phyloP scores from a whole-genome alignment of 2,888 invertebrate genomes.

The Cancer borealis region DNA sequence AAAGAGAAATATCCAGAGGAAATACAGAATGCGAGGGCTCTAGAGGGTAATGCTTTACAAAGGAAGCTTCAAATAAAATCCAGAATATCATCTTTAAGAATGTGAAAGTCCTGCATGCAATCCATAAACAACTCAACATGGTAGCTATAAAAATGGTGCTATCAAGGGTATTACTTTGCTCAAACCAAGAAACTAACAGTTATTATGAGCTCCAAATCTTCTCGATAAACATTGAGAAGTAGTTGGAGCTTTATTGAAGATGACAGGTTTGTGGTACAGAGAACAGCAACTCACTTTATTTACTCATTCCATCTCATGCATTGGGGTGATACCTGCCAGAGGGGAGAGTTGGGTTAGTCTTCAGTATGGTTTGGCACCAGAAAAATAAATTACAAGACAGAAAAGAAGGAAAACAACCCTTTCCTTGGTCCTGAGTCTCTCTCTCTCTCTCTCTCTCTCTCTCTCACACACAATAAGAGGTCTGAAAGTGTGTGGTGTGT shows the following conservation, averaged over 20 bases:
- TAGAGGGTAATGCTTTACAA: not conserved
- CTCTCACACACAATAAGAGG: not conserved
- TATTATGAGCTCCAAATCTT: not conserved
- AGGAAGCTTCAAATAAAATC: not conserved
- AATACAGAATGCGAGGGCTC: not conserved
- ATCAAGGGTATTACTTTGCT: not conserved
- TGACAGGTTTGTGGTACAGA: conserved; percentile 39
- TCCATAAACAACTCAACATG: not conserved
- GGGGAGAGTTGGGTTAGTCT: conserved; percentile 15
- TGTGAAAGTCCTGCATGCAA: not conserved
- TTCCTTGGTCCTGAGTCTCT: not conserved
- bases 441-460: not conserved
- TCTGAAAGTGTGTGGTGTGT: not conserved
- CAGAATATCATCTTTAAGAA: not conserved
- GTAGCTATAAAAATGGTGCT: not conserved
- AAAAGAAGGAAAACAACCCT: not conserved
- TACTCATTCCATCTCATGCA: conserved; percentile 40
- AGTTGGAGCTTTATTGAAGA: conserved; percentile 1
- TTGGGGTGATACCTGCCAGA: conserved; percentile 25
- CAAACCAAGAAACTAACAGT: not conserved
- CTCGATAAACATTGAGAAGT: not conserved
- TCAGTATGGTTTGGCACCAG: not conserved
- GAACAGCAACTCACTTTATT: conserved; percentile 33
- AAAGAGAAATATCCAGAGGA: not conserved
- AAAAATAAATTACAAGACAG: not conserved